A percentile compares a stretch with the other conserved stretches of the same genome.
phyloP scores from a whole-genome alignment of 1,140 invertebrate species.

The Gerris buenoi region DNA sequence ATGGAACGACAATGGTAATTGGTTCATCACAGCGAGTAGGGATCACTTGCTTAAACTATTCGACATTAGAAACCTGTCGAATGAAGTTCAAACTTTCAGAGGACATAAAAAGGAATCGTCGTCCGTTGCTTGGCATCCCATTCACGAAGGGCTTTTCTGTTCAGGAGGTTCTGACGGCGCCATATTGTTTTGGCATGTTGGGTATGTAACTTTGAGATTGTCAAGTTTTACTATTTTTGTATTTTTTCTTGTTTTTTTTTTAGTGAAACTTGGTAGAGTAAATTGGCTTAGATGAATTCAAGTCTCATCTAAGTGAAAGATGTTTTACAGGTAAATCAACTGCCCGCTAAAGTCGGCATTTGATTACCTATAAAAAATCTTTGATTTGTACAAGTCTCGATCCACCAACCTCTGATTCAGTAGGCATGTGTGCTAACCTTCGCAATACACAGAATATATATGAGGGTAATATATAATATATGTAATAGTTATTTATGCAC shows the following conservation, averaged over 20 bases:
- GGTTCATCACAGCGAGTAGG: conserved; percentile 94
- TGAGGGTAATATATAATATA: no score
- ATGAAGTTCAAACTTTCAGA: conserved; percentile 90
- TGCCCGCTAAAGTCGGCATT: no score
- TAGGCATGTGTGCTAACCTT: no score
- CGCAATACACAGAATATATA: no score
- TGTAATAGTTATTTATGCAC: no score
- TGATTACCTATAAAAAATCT: no score
- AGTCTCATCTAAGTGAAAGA: no score
- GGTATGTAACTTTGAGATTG: conserved; percentile 38
- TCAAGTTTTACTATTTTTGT: conserved; percentile 6
- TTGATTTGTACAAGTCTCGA: no score
- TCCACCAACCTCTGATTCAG: no score
- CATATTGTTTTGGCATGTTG: conserved; percentile 97
- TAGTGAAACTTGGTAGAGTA: no score
- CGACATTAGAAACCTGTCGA: conserved; percentile 85
- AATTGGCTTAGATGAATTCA: no score
- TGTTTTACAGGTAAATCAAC: no score
- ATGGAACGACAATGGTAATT: conserved; percentile 99
- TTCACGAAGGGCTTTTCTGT: conserved; percentile 88
- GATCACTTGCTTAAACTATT: conserved; percentile 97
- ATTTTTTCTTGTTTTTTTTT: background rate
- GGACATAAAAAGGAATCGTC: conserved; percentile 98
- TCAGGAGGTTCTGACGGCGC: conserved; percentile 95
- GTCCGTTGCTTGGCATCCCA: conserved; percentile 93